Conservation (phyloP, 2,797 vertebrate genomes). For the Ceryle rudis region DNA sequence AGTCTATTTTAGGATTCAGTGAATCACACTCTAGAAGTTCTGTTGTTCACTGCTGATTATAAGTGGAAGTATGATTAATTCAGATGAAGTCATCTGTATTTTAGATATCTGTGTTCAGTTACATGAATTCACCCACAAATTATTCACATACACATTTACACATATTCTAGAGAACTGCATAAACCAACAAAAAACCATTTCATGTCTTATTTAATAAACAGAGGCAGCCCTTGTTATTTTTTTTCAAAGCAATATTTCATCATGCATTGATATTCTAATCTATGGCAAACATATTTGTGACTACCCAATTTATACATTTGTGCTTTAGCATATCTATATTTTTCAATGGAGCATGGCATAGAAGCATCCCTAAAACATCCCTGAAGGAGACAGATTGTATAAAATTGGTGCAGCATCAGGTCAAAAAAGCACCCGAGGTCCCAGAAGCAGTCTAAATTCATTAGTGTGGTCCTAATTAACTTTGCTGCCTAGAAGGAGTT, state of each 20-base stretch:
- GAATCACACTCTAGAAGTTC: constrained; percentile 15
- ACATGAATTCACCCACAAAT: neutral
- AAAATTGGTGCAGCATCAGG: neutral
- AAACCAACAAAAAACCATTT: neutral
- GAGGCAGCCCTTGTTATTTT: neutral
- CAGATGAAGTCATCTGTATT: neutral
- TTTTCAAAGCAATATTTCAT: neutral
- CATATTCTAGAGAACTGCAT: neutral
- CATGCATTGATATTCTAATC: neutral
- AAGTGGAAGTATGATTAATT: constrained; percentile 7
- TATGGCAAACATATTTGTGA: neutral
- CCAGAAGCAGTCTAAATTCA: neutral
- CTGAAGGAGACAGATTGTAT: neutral
- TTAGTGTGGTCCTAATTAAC: neutral
- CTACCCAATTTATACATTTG: neutral
- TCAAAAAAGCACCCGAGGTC: neutral
- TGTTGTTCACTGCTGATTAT: neutral
- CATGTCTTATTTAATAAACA: neutral
- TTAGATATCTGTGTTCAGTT: neutral
- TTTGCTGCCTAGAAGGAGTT: neutral
- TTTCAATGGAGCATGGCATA: neutral
- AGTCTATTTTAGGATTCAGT: constrained; percentile 34
- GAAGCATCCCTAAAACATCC: neutral
- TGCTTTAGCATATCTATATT: neutral
- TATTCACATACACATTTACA: neutral